Evolutionary conservation across 64 coral and sea anemone genomes (phyloP), one percentile per base, ranked within the genome.

Genomic region (Montipora efflorescens): DNA sequence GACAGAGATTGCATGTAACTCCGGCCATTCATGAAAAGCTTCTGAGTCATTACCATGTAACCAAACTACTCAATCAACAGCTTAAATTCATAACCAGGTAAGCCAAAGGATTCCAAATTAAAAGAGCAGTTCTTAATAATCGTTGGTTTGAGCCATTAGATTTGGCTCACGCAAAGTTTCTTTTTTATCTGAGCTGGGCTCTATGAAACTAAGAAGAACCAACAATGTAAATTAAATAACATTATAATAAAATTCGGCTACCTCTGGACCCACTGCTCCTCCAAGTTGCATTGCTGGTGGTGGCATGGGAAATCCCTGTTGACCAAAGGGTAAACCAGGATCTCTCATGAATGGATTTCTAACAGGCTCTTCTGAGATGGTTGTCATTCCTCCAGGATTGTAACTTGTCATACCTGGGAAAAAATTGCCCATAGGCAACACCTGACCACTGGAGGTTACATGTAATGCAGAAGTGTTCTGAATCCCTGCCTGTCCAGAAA

Each of bases 281-380:
- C 25, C 25, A 22, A 28, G 36, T 18, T 67, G 58, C 15, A 69
- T 8, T 13, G n/a, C 3, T 46, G 28, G 62, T 43, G 82, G 66
- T 19, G 82, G 82, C 10, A 45, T 66, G 8, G 66, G 62, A 71
- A 86, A 86, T 86, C 47, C 66, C 43, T 71, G 66, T 22, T 8
- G 62, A 72, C 18, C 43, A 21, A 20, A 22, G 10, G 19, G 64
- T 8, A 72, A 0, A 49, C 62, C 67, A 67, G 81, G 12, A 50
- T 72, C 62, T 67, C 82, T 50, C 3, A 6, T 67, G 47, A 86
- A 21, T 20, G 3, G 13, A 47, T 11, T 45, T 82, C 48, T 79
- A 48, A 8, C 7, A n/a, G 77, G 47, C 46, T 16, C 7, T 51
- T 48, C 46, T 8, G 57, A 23, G 3, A 61, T 36, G 12, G 21